phyloP scores from a whole-genome alignment of 1,140 invertebrate species.

The Drosophila neocordata region DNA sequence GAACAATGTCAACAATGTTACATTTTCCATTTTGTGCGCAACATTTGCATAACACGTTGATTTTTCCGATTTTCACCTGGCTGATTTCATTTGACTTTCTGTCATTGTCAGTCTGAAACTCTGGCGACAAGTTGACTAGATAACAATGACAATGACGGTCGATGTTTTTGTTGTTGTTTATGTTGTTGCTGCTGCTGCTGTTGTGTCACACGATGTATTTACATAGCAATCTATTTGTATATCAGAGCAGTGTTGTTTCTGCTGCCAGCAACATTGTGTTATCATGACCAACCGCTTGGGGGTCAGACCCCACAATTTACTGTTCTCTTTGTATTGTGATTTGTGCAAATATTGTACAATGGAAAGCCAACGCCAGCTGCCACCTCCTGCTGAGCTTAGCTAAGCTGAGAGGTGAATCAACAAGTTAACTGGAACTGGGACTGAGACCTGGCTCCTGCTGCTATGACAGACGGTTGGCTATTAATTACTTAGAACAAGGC shows the following conservation, averaged over 20 bases:
- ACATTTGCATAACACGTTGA: slow-evolving; percentile 70
- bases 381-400: slow-evolving; percentile 3
- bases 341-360: slow-evolving; percentile 40
- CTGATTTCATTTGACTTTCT: slow-evolving; percentile 59
- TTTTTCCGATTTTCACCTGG: slow-evolving; percentile 71
- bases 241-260: slow-evolving; percentile 26
- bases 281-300: slow-evolving; percentile 45
- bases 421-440: slow-evolving; percentile 52
- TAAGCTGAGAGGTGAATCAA: slow-evolving; percentile 47
- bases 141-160: slow-evolving; percentile 66
- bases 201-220: slow-evolving; percentile 59
- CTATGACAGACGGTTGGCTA: slow-evolving; percentile 13
- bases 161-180: slow-evolving; percentile 16
- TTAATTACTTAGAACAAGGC: slow-evolving; percentile 39
- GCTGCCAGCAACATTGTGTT: slow-evolving; percentile 21
- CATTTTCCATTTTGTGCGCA: slow-evolving; percentile 53
- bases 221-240: slow-evolving; percentile 65
- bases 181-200: slow-evolving; percentile 28
- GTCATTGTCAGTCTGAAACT: slow-evolving; percentile 46
- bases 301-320: slow-evolving; percentile 6
- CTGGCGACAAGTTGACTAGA: slow-evolving; percentile 51
- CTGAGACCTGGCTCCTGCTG: slow-evolving; percentile 4
- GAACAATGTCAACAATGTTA: slow-evolving; percentile 58
- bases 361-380: slow-evolving; percentile 17
- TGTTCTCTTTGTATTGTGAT: slow-evolving; percentile 56